phyloP scores from a whole-genome alignment of 2,888 invertebrate genomes.

The Acanthacorydalis orientalis region DNA sequence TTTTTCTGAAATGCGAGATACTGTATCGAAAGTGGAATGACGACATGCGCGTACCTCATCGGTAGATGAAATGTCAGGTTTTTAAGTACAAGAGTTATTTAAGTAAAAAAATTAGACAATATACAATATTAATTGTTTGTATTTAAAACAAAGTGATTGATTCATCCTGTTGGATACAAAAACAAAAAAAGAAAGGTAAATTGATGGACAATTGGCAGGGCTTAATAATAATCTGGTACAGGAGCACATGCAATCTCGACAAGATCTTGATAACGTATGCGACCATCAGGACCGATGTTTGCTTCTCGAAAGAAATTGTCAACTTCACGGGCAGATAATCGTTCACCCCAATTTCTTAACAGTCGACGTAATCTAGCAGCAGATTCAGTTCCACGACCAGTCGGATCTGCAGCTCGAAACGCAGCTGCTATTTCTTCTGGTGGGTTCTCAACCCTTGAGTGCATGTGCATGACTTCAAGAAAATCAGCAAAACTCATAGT shows the following conservation, averaged over 20 bases:
- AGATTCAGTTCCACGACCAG: conserved; percentile 55
- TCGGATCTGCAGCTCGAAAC: conserved; percentile 70
- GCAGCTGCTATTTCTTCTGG: conserved; percentile 77
- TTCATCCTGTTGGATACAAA: no score
- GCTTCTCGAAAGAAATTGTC: conserved; percentile 87
- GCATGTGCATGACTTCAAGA: conserved; percentile 86
- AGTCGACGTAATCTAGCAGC: conserved; percentile 72
- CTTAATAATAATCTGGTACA: conserved; percentile 78
- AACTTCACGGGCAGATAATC: conserved; percentile 55
- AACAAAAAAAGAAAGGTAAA: no score
- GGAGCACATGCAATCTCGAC: conserved; percentile 86
- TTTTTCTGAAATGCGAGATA: no score
- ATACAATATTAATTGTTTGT: no score
- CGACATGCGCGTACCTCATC: no score
- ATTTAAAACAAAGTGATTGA: no score
- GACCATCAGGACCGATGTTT: conserved; percentile 62
- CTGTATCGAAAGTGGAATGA: no score
- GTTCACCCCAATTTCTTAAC: conserved; percentile 84
- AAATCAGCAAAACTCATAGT: conserved; percentile 93
- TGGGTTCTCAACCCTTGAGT: conserved; percentile 67
- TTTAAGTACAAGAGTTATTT: no score
- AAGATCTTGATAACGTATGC: conserved; percentile 80
- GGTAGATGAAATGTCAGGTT: no score
- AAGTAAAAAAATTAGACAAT: no score
- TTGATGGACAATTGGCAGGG: no score